These are phyloP conservation scores for Cacoxenus indagator DNA, from an alignment of 2,888 invertebrate genomes.

Conservation along the genomic window DNA sequence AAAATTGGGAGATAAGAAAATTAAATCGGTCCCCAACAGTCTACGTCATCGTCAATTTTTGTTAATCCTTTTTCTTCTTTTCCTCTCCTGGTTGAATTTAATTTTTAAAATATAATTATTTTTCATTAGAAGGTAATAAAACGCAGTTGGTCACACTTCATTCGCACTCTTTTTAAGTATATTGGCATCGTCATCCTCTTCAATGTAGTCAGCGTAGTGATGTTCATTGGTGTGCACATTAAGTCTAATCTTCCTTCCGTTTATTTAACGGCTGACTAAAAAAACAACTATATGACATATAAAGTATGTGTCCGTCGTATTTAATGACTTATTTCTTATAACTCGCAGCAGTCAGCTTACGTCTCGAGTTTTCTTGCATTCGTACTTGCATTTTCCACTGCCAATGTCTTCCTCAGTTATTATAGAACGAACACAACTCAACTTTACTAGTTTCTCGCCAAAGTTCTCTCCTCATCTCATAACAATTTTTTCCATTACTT, in stretches of 20 bases:
- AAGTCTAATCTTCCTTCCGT: neutral
- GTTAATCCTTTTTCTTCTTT: neutral
- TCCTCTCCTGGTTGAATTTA: neutral
- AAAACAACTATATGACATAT: neutral
- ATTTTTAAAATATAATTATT: constrained; percentile 48
- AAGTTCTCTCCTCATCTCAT: neutral
- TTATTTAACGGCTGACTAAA: neutral
- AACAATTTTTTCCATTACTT: constrained; percentile 10
- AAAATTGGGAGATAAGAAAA: constrained; percentile 14
- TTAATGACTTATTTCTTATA: neutral
- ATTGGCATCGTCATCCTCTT: neutral
- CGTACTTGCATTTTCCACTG: no score
- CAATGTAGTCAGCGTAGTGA: neutral
- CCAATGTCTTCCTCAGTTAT: no score
- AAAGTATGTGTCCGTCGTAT: neutral
- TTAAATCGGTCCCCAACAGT: no score
- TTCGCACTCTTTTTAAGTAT: neutral
- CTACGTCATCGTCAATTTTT: neutral
- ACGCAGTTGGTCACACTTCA: neutral
- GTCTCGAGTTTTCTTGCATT: neutral
- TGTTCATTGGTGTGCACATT: neutral
- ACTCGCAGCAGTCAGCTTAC: neutral
- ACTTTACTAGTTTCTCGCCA: constrained; percentile 1
- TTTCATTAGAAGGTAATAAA: constrained; percentile 52
- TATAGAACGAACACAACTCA: neutral